phyloP scores from a whole-genome alignment of 1,140 invertebrate genomes.

The Drosophila saltans region DNA sequence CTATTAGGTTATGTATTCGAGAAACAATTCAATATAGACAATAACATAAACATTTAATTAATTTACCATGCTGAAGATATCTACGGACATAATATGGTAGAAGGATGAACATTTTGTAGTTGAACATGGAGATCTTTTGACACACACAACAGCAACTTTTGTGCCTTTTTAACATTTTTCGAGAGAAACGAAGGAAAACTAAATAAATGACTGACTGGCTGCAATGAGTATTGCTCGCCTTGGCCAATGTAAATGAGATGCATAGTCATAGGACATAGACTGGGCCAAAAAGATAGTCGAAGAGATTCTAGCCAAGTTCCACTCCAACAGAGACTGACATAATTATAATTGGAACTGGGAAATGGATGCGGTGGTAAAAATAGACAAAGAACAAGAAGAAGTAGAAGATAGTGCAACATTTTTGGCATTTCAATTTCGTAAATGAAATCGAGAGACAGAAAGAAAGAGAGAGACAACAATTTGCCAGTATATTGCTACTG shows the following conservation, averaged over 20 bases:
- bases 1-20: background rate
- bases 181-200: conserved; percentile 55
- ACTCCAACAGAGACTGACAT: conserved; percentile 59
- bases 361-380: background rate
- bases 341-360: conserved; percentile 63
- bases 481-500: conserved; percentile 14
- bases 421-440: conserved; percentile 63
- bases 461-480: background rate
- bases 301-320: conserved; percentile 20
- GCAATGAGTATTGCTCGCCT: conserved; percentile 22
- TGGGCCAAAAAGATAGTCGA: conserved; percentile 45
- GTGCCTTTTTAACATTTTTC: conserved; percentile 53
- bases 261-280: conserved; percentile 34
- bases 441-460: conserved; percentile 55
- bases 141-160: conserved; percentile 58
- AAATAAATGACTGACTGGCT: conserved; percentile 73
- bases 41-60: no score
- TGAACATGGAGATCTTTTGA: conserved; percentile 57
- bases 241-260: conserved; percentile 66
- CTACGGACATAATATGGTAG: background rate
- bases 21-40: no score
- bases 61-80: background rate
- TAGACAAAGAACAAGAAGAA: no score
- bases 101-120: conserved; percentile 1
- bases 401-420: conserved; percentile 43